Evolutionary conservation across 2,113 vertebrate species (phyloP).

Genomic region (Neolamprologus hecqui): DNA sequence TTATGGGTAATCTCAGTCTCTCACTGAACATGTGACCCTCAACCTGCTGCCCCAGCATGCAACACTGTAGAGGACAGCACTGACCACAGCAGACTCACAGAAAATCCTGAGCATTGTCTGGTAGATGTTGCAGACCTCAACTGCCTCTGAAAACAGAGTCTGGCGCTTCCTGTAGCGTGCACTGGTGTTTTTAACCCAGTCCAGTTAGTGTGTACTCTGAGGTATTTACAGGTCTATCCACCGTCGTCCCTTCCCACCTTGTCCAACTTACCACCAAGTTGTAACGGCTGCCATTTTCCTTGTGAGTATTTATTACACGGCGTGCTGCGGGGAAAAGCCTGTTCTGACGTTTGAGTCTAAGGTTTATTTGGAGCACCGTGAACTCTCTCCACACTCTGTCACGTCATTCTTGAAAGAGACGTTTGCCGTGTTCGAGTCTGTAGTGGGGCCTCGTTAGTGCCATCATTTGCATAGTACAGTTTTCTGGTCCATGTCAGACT

Average conservation of each 20-base stretch:
- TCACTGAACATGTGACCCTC: not conserved
- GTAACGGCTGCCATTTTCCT: not conserved
- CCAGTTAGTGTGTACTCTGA: not conserved
- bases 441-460: not conserved
- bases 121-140: not conserved
- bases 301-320: not conserved
- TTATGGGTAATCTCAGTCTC: not conserved
- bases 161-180: not conserved
- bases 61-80: not conserved
- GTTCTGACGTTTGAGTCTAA: not conserved
- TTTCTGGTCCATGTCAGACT: not conserved
- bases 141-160: not conserved
- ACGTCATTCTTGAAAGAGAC: not conserved
- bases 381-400: not conserved
- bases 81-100: not conserved
- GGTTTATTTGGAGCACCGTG: not conserved
- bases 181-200: not conserved
- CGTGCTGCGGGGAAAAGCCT: not conserved
- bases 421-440: not conserved
- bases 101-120: not conserved
- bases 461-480: not conserved
- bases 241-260: not conserved
- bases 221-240: not conserved
- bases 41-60: not conserved
- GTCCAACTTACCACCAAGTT: not conserved